A percentile compares a stretch with the other conserved stretches of the same genome.
phyloP scores from a whole-genome alignment of 2,113 vertebrate species.

The Gopherus flavomarginatus region DNA sequence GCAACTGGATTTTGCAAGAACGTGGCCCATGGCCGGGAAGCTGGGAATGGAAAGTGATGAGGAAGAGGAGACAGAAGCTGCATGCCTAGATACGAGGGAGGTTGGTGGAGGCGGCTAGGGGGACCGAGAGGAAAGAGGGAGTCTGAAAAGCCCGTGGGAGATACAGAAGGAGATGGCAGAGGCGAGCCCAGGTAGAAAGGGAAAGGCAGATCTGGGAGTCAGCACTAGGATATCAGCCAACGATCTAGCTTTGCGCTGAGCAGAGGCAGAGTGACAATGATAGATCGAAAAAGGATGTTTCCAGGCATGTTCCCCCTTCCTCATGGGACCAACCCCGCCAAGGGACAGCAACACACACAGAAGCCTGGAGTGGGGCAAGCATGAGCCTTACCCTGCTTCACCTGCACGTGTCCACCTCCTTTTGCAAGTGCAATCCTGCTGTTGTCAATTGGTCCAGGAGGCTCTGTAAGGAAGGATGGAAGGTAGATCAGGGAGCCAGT shows the following conservation, averaged over 20 bases:
- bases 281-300: not conserved
- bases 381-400: conserved; percentile 89
- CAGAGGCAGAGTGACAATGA: not conserved
- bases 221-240: not conserved
- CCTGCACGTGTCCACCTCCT: conserved; percentile 92
- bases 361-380: fast-evolving
- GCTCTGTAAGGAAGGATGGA: conserved; percentile 80
- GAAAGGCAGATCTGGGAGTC: not conserved
- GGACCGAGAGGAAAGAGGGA: not conserved
- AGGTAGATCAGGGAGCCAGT: fast-evolving
- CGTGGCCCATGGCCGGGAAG: not conserved
- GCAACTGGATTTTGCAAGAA: not conserved
- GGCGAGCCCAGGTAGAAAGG: not conserved
- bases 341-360: not conserved
- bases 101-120: not conserved
- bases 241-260: not conserved
- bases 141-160: not conserved
- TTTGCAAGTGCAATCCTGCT: conserved; percentile 92
- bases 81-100: not conserved
- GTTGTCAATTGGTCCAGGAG: conserved; percentile 96
- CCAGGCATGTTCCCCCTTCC: not conserved
- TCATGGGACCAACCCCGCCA: not conserved
- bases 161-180: not conserved
- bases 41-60: not conserved
- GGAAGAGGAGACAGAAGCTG: not conserved